Evolutionary conservation across 2,888 invertebrate genomes (phyloP), one percentile per base, ranked within the genome.

Genomic region (Mesodorylaimus sp.): DNA sequence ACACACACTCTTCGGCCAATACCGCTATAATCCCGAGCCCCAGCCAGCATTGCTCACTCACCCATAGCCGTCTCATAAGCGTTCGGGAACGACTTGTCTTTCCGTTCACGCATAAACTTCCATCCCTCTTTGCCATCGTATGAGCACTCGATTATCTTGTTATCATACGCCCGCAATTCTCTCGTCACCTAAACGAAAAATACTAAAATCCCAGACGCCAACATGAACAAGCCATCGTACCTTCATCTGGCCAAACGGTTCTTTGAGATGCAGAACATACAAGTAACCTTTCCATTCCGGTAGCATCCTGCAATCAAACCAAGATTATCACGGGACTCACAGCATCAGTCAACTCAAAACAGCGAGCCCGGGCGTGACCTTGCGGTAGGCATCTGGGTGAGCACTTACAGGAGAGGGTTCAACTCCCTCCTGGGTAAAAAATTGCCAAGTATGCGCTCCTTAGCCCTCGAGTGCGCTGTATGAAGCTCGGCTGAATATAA

Each of bases 31-130:
- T n/a, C n/a, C n/a, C n/a, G n/a, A n/a, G n/a, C n/a, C n/a, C n/a
- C n/a, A n/a, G n/a, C n/a, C n/a, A n/a, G n/a, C n/a, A n/a, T n/a
- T n/a, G n/a, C n/a, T n/a, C n/a, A n/a, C n/a, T n/a, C n/a, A 83
- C 83, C 78, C 60, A 72, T 65, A 2, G 91, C 93, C 10, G 97
- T 97, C 5, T 73, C 76, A 57, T 68, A 79, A 56, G 83, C 81
- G 69, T 97, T 99, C 0, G 97, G 93, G 68, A 78, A 84, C 0
- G 87, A 85, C 71, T 99, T 99, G 69, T 99, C 97, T 0, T 84
- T 88, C 56, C 97, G 74, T 66, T 89, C 85, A 51, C 95, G 76
- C 85, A 99, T 84, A 66, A 84, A 89, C 47, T 79, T 76, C 97
- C 97, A 99, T 56, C 77, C 73, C 19, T 50, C 55, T 1, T 57